A percentile compares a stretch with the other conserved stretches of the same genome.
phyloP scores from a whole-genome alignment of 1,140 invertebrate genomes.

The Drosophila pruinosa region DNA sequence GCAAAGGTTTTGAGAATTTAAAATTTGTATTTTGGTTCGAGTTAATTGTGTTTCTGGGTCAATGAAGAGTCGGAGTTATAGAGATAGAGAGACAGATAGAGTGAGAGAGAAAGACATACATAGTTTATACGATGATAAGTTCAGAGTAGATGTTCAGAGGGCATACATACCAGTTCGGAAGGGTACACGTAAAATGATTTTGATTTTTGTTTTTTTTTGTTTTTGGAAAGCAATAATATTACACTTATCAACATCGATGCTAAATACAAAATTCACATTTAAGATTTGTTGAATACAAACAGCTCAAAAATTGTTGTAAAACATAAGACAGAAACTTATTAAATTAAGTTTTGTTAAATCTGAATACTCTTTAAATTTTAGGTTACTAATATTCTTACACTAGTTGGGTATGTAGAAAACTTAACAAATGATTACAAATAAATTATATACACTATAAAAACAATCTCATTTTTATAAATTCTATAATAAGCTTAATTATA shows the following conservation, averaged over 20 bases:
- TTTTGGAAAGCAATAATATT: conserved; percentile 45
- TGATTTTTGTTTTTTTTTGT: conserved; percentile 43
- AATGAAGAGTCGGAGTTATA: conserved; percentile 13
- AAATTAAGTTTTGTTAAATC: too few species aligned
- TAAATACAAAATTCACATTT: conserved; percentile 25
- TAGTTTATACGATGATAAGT: conserved; percentile 26
- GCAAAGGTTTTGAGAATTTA: background rate
- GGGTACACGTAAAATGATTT: conserved; percentile 75
- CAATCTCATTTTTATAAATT: too few species aligned
- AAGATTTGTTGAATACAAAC: conserved; percentile 18
- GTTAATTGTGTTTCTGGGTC: background rate
- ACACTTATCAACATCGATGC: conserved; percentile 35
- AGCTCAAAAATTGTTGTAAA: background rate
- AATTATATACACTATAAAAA: too few species aligned
- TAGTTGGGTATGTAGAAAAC: too few species aligned
- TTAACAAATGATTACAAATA: too few species aligned
- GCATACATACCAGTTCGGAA: conserved; percentile 77
- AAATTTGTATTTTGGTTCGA: conserved; percentile 16
- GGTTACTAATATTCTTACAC: too few species aligned
- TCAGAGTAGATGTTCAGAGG: conserved; percentile 64
- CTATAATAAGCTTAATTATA: too few species aligned
- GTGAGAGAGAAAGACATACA: conserved; percentile 30
- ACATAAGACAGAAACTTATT: background rate
- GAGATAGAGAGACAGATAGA: background rate
- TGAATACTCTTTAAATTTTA: too few species aligned